A percentile compares a stretch with the other conserved stretches of the same genome.
These are phyloP conservation scores for Ferrisia virgata DNA, from an alignment of 2,888 invertebrate species.

Conservation along the genomic window DNA sequence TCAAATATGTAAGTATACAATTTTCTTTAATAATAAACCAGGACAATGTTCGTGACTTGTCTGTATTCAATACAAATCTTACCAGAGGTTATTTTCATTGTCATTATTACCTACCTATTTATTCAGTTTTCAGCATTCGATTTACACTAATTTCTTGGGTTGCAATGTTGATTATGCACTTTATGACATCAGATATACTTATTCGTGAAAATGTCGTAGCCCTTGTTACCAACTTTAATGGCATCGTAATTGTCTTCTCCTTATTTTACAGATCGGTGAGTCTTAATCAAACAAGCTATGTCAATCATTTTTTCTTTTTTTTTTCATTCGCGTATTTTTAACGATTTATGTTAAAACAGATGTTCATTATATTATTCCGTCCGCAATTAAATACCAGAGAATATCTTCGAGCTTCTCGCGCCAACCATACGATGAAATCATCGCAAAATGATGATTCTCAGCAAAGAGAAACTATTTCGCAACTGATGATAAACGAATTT, in stretches of 20 bases:
- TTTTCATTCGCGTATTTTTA: too few species aligned
- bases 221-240: conserved; percentile 38
- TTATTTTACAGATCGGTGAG: conserved; percentile 33
- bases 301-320: not conserved
- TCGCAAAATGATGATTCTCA: conserved; percentile 3
- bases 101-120: too few species aligned
- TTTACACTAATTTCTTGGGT: conserved; percentile 33
- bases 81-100: too few species aligned
- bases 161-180: conserved; percentile 21
- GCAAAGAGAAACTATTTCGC: conserved; percentile 3
- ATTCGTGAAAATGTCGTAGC: conserved; percentile 25
- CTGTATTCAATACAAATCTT: too few species aligned
- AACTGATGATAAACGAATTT: conserved; percentile 2
- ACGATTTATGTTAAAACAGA: not conserved
- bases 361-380: conserved; percentile 23
- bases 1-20: conserved; percentile 73
- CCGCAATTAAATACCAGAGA: not conserved
- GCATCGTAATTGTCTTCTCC: not conserved
- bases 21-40: not conserved
- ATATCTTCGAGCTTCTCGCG: conserved; percentile 24
- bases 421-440: not conserved
- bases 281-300: not conserved
- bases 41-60: not conserved
- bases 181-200: conserved; percentile 19
- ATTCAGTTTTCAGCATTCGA: conserved; percentile 35